phyloP scores from a whole-genome alignment of 1,140 invertebrate genomes.

The Platorchestia sp. region DNA sequence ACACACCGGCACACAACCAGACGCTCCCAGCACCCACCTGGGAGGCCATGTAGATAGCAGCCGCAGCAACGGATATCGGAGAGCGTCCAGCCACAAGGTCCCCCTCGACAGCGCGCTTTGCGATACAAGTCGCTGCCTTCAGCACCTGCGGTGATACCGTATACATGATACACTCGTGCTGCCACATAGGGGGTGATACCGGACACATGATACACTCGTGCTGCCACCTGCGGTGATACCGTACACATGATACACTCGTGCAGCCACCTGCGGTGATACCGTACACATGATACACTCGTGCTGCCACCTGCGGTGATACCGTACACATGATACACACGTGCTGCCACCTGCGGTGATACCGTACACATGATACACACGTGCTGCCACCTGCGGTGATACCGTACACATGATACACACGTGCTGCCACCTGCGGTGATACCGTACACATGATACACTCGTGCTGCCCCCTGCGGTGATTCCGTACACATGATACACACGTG shows the following conservation, averaged over 20 bases:
- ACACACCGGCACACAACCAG: not conserved
- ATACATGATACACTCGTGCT: not conserved
- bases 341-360: too few species aligned
- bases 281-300: not conserved
- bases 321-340: too few species aligned
- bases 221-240: not conserved
- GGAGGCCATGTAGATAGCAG: conserved; percentile 99
- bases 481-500: too few species aligned
- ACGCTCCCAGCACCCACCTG: conserved; percentile 76
- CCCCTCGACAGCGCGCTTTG: conserved; percentile 94
- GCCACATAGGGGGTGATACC: too few species aligned
- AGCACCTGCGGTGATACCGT: conserved; percentile 80
- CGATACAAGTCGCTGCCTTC: conserved; percentile 95
- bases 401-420: too few species aligned
- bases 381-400: too few species aligned
- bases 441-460: too few species aligned
- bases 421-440: too few species aligned
- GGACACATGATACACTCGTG: not conserved
- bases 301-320: not conserved
- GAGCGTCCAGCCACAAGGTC: conserved; percentile 99
- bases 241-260: too few species aligned
- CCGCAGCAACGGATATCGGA: conserved; percentile 98
- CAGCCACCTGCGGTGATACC: too few species aligned
- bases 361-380: too few species aligned
- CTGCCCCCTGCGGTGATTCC: too few species aligned